Conservation (phyloP, 2,797 vertebrate genomes). For the Ataeniobius toweri region DNA sequence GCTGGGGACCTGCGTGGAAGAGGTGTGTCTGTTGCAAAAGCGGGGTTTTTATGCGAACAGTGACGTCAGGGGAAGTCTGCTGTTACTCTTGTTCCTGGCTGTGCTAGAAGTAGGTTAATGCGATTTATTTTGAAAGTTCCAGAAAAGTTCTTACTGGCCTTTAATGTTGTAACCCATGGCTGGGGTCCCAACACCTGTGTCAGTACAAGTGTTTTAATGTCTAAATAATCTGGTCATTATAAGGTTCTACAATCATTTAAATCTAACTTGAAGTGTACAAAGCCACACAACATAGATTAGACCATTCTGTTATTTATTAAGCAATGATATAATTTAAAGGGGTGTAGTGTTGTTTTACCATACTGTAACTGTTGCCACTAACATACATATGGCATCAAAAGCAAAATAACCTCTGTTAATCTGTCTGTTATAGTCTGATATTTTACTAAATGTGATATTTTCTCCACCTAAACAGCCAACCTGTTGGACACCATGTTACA, state of each 20-base stretch:
- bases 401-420: background rate
- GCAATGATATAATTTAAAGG: background rate
- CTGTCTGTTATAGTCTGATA: constrained; percentile 9
- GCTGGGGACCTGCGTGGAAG: too few species aligned
- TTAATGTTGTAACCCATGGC: too few species aligned
- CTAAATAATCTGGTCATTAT: background rate
- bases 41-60: too few species aligned
- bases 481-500: constrained; percentile 87
- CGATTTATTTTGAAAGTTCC: too few species aligned
- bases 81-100: too few species aligned
- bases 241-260: background rate
- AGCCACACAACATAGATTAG: too few species aligned
- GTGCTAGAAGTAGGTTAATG: too few species aligned
- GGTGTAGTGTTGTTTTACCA: too few species aligned
- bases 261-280: background rate
- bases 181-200: background rate
- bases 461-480: constrained; percentile 70
- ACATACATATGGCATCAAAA: background rate
- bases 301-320: background rate
- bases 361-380: too few species aligned
- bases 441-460: constrained; percentile 1
- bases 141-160: too few species aligned
- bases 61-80: too few species aligned
- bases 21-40: too few species aligned
- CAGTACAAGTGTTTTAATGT: background rate